Evolutionary conservation across 2,888 invertebrate species (phyloP), one percentile per base, ranked within the genome.

Genomic region (Rotaria sp.): DNA sequence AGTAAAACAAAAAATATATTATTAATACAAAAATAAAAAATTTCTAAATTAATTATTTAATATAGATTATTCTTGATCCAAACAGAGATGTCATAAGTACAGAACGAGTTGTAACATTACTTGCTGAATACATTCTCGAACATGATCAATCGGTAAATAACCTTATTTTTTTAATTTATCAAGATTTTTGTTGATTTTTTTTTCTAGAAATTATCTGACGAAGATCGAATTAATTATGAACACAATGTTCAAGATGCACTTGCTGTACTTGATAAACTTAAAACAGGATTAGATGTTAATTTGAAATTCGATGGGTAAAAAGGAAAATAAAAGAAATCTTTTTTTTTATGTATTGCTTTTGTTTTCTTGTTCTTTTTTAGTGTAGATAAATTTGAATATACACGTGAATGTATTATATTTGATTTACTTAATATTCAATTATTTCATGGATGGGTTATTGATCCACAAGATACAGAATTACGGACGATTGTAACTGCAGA

Each of bases 391-490:
- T 93, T 93, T 90, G 93, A 93, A 88, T 93, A 92, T 89, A 93
- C 93, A 0, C 90, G 92, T 24, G 93, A 92, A 88, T 91, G 92
- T 87, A 92, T 92, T 41, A 91, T 93, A 52, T 93, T 93, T 90
- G 93, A 93, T 89, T 88, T 93, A 87, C 89, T 93, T 85, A 90
- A 90, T 87, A 92, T 93, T 84, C 90, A 91, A 1, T 89, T 93
- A 50, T 93, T 92, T 88, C 93, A 93, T 89, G 93, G 93, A n/a
- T 93, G 93, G 93, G 89, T 93, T 57, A 91, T 93, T 57, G 93
- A 93, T 88, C 92, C 92, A 0, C 91, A 92, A 88, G 89, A 90
- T 67, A 85, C 87, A 0, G 90, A 90, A 30, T 89, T 93, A 18
- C 91, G 91, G 21, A 89, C 89, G 87, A 80, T 80, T n/a, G 45